Evolutionary conservation across 2,888 invertebrate genomes (phyloP).

Genomic region (Clepsis dumicolana): DNA sequence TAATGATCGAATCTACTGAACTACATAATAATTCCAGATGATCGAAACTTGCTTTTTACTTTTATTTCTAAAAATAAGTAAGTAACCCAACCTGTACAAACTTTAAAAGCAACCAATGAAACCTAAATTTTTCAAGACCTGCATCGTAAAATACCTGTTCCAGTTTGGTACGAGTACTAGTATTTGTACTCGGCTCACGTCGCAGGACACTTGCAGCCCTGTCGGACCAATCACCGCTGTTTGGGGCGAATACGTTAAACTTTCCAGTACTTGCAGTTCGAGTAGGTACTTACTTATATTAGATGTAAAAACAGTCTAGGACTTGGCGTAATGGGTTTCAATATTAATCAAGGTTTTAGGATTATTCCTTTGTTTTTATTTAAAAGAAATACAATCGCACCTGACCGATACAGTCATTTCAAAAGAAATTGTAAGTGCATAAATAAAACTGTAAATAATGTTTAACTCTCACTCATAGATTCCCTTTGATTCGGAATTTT

Average conservation of each 20-base stretch:
- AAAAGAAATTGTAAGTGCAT: too few species aligned
- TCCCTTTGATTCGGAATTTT: too few species aligned
- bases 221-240: conserved; percentile 80
- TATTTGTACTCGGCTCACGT: conserved; percentile 73
- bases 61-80: too few species aligned
- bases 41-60: background rate
- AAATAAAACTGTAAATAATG: too few species aligned
- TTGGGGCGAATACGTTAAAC: conserved; percentile 77
- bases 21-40: too few species aligned
- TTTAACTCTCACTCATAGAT: too few species aligned
- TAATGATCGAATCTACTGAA: too few species aligned
- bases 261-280: conserved; percentile 49
- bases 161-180: conserved; percentile 38
- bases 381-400: too few species aligned
- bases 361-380: too few species aligned
- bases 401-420: too few species aligned
- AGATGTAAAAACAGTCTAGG: conserved; percentile 48
- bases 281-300: conserved; percentile 56
- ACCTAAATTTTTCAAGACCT: conserved; percentile 42
- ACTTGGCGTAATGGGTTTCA: conserved; percentile 16
- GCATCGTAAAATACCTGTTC: conserved; percentile 42
- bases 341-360: conserved; percentile 1
- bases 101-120: conserved; percentile 25
- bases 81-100: conserved; percentile 1
- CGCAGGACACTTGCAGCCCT: conserved; percentile 75